Base-by-base conservation (phyloP, 2,888 invertebrate species). In the Sinelater perroti region DNA sequence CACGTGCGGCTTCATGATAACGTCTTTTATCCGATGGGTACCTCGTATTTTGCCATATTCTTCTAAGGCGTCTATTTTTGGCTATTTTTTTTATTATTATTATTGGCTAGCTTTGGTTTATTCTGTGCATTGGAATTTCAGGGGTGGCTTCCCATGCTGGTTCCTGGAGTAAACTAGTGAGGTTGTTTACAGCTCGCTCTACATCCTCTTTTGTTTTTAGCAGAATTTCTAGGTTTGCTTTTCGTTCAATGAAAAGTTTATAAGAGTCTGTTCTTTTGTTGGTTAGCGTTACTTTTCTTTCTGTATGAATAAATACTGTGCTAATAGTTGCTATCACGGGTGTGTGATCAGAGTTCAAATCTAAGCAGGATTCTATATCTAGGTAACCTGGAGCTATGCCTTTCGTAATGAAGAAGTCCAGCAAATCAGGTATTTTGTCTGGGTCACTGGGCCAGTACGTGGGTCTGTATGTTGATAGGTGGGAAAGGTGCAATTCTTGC, bases 221-320 rank as follows among this genome's bases (percentile, higher is more conserved):
- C 33, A 16, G 13, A 33, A 11, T 33, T n/a, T n/a, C 4, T 2
- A 33, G 10, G 10, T 33, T 33, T 13, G 10, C 13, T 11, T 33
- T 33, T 2, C 10, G 33, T 4, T 11, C 33, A 33, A 33, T 13
- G 10, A 33, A 2, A 3, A 8, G 33, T 33, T 33, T 33, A 33
- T 33, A 33, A n/a, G 16, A 13, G 33, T 33, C 33, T 33, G 33
- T 33, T 8, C 13, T 33, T n/a, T n/a, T 33, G 33, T 33, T 33
- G 33, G 10, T 8, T 33, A 33, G 3, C 8, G 33, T 33, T 33
- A 33, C 33, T 33, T 33, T 3, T 33, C 10, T 33, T 35, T 3
- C 33, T 33, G 10, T 3, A 4, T 33, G 14, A 3, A 13, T 8
- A 33, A 33, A 8, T 33, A n/a, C 10, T 13, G 13, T 33, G 14